Base-by-base conservation (phyloP, 2,113 vertebrate genomes). In the Tonatia bakeri region DNA sequence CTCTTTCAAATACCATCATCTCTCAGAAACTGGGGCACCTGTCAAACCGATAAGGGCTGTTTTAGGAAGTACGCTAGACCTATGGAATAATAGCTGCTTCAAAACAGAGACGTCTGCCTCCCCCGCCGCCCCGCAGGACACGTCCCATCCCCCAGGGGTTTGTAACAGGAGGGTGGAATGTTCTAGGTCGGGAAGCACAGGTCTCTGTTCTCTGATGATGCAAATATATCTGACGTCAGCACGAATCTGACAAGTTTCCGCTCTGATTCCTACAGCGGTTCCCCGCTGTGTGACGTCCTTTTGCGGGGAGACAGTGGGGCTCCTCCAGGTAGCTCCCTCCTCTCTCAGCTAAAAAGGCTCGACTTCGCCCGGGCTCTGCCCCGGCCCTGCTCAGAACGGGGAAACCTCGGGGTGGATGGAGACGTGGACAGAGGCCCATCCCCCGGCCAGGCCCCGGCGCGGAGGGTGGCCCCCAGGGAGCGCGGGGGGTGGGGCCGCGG, bases 341-440 rank as follows among this genome's bases (percentile, higher is more conserved):
- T 45, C 33, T 31, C 24, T 28, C 81, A 3, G n/a, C 31, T 13
- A 52, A 36, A 72, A 33, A 47, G 3, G 81, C 61, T 28, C 24
- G 14, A 28, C 0, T 7, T 26, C 64, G 0, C 69, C 36, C 0
- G 1, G 16, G 93, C 38, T 4, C 33, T 19, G 4, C 33, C 12
- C 22, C 0, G 26, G 7, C 56, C 59, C 73, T 5, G 80, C 50
- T 16, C 15, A 1, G 31, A 40, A 19, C 54, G 13, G 59, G 36
- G 22, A 0, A 5, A 19, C 33, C 0, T 33, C 7, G 26, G 31
- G 31, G 20, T 1, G 31, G 14, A 12, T 2, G 38, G 28, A 9
- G 64, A 7, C 1, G 10, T 17, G 26, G 1, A 8, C 14, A 1
- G 67, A 9, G 50, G 1, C 16, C 3, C 45, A 2, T 2, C 26